Conservation (phyloP, 2,113 vertebrate species). For the Trogon surrucura region DNA sequence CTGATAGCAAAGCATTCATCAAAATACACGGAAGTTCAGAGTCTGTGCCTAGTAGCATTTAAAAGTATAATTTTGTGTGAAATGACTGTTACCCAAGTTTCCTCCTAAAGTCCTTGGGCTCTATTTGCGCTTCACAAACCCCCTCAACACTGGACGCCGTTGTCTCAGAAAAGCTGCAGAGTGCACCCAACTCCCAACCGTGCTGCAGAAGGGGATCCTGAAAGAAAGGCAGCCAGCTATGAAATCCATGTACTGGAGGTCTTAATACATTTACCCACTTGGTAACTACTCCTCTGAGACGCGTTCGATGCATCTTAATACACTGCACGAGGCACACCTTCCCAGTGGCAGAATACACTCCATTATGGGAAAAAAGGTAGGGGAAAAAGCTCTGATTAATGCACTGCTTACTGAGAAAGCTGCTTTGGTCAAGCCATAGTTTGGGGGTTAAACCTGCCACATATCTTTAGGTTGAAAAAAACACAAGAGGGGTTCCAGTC, state of each 20-base stretch:
- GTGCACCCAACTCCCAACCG: accelerated
- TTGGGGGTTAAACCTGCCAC: not conserved
- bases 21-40: not conserved
- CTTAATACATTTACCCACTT: not conserved
- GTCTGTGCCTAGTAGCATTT: not conserved
- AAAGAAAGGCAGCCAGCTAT: not conserved
- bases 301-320: not conserved
- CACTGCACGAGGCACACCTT: not conserved
- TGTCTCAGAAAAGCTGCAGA: not conserved
- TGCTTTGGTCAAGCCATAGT: not conserved
- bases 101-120: not conserved
- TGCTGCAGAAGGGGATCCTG: not conserved
- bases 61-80: not conserved
- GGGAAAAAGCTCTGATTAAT: not conserved
- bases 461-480: not conserved
- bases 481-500: not conserved
- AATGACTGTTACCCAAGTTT: not conserved
- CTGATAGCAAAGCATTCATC: not conserved
- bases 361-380: not conserved
- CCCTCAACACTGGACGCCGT: accelerated
- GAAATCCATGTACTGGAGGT: accelerated
- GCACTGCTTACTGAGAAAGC: not conserved
- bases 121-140: not conserved
- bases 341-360: not conserved
- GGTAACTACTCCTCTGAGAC: not conserved